Evolutionary conservation across 2,113 vertebrate species (phyloP).

Genomic region (Cinclus cinclus): DNA sequence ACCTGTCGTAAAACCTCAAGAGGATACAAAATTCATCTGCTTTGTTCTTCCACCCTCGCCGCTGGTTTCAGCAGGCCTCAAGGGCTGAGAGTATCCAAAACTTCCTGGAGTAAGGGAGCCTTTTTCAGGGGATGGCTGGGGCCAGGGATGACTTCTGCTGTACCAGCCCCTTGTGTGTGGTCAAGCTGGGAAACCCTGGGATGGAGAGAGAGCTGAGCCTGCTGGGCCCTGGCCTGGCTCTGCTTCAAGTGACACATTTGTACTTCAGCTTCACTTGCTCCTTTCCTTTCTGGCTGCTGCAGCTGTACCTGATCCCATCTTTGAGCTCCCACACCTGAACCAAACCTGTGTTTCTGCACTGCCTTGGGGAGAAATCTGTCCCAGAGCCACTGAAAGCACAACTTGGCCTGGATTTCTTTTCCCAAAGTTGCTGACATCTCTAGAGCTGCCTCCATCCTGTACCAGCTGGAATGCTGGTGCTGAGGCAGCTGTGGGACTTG

Average conservation of each 20-base stretch:
- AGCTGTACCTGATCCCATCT: not conserved
- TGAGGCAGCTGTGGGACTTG: not conserved
- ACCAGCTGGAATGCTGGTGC: not conserved
- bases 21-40: not conserved
- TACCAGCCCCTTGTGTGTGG: not conserved
- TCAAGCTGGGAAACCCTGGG: not conserved
- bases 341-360: not conserved
- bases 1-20: not conserved
- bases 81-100: not conserved
- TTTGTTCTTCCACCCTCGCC: not conserved
- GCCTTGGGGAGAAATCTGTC: not conserved
- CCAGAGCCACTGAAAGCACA: not conserved
- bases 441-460: rapidly evolving
- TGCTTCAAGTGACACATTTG: not conserved
- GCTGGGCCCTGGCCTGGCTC: not conserved
- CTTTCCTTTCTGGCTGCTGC: not conserved
- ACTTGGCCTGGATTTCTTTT: not conserved
- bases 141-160: not conserved
- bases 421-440: not conserved
- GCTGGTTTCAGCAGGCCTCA: not conserved
- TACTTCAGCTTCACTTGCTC: not conserved
- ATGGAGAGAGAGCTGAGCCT: not conserved
- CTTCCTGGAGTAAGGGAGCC: not conserved
- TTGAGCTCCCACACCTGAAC: not conserved
- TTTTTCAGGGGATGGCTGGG: rapidly evolving